These are phyloP conservation scores for Drosophila pallidifrons DNA, from an alignment of 1,140 invertebrate species.

Conservation along the genomic window DNA sequence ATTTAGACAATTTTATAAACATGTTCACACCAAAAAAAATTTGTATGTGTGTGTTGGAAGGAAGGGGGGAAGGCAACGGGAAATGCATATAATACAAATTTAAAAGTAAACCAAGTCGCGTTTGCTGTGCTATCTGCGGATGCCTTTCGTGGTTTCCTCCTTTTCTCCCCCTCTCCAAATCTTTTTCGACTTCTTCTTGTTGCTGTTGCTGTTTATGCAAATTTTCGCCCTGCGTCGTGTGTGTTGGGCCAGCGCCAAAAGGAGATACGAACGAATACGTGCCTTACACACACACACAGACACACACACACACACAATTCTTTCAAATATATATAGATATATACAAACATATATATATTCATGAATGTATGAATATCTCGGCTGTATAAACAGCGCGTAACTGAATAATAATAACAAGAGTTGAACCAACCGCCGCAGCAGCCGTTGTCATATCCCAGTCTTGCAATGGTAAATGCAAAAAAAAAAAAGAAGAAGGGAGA, in stretches of 20 bases:
- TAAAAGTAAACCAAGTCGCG: constrained; percentile 76
- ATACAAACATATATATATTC: constrained; percentile 62
- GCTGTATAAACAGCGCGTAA: constrained; percentile 79
- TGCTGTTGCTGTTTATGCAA: constrained; percentile 75
- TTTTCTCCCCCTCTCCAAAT: background rate
- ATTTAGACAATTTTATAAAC: constrained; percentile 83
- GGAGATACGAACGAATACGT: constrained; percentile 66
- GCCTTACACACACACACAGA: constrained; percentile 36
- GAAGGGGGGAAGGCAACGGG: constrained; percentile 1
- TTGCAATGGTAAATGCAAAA: constrained; percentile 40
- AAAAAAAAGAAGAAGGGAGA: constrained; percentile 1
- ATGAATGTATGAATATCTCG: constrained; percentile 81
- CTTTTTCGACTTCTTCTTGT: constrained; percentile 33
- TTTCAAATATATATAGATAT: constrained; percentile 16
- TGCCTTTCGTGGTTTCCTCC: constrained; percentile 45
- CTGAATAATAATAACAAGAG: constrained; percentile 79
- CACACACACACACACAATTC: background rate
- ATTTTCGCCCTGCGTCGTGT: constrained; percentile 64
- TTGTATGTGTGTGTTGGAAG: constrained; percentile 15
- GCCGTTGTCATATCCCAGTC: constrained; percentile 2
- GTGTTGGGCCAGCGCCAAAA: constrained; percentile 73
- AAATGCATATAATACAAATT: constrained; percentile 73
- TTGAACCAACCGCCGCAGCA: constrained; percentile 23
- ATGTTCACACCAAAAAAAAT: constrained; percentile 47
- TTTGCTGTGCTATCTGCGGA: constrained; percentile 67